Percentiles rank a stretch among this genome's conserved stretches.
Conservation (phyloP, 2,113 vertebrate species). For the Thalassoma bifasciatum region DNA sequence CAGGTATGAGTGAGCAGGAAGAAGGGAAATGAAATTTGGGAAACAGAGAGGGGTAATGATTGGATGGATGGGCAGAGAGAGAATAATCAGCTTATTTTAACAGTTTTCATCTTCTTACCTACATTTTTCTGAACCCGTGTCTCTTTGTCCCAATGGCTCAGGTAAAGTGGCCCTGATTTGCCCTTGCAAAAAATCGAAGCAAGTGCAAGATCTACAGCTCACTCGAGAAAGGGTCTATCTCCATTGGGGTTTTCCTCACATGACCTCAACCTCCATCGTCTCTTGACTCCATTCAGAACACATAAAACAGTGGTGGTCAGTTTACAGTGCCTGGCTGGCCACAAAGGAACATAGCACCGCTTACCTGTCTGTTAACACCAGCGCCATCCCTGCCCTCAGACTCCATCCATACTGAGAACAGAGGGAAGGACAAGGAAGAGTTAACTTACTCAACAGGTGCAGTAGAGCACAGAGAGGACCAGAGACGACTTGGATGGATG, state of each 20-base stretch:
- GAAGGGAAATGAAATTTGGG: constrained; percentile 69
- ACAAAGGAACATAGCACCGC: constrained; percentile 57
- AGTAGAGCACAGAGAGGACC: constrained; percentile 64
- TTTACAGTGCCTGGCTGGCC: constrained; percentile 69
- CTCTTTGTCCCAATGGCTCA: constrained; percentile 40
- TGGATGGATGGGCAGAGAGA: constrained; percentile 17
- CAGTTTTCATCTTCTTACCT: background rate
- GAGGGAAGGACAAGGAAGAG: constrained; percentile 53
- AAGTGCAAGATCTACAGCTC: constrained; percentile 41
- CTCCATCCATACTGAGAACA: constrained; percentile 25
- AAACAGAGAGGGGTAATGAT: constrained; percentile 51
- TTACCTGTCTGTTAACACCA: constrained; percentile 63
- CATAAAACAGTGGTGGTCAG: constrained; percentile 73
- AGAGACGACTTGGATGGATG: constrained; percentile 64
- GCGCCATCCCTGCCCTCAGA: constrained; percentile 39
- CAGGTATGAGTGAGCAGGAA: constrained; percentile 69
- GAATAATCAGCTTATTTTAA: constrained; percentile 29
- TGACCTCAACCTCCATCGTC: constrained; percentile 66
- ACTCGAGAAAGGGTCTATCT: constrained; percentile 48
- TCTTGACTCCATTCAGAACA: constrained; percentile 75
- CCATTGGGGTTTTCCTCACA: constrained; percentile 56
- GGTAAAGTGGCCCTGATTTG: constrained; percentile 46
- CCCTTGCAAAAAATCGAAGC: constrained; percentile 36
- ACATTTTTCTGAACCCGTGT: no score
- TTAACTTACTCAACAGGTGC: constrained; percentile 64